Evolutionary conservation across 2,113 vertebrate species (phyloP), one percentile per base, ranked within the genome.

Genomic region (Sinocyclocheilus maitianheensis): DNA sequence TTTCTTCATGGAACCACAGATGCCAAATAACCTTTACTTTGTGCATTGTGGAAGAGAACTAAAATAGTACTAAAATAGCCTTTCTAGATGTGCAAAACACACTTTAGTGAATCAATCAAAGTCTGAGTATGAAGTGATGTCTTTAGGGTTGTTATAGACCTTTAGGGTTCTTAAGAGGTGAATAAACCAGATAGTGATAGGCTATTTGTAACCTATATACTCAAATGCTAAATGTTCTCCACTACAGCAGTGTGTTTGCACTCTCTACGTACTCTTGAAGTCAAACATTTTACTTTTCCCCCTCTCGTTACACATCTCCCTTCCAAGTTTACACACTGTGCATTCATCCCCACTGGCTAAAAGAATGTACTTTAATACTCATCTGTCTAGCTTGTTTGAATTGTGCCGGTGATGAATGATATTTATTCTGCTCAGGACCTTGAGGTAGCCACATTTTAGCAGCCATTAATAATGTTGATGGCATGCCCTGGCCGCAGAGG

Each of bases 401-500:
- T 86, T 85, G 79, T 72, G 26, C 77, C 14, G 24, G 81, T 90
- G 89, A 90, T 90, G 84, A 90, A 90, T 90, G 83, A 86, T 90
- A 88, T 90, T 87, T 90, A 84, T 88, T 85, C 87, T 76, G 84
- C n/a, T 20, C 71, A 30, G 79, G 81, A 87, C 89, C 89, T 90
- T 90, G 89, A 88, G 89, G 89, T 90, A 90, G 81, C 87, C 86
- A 88, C 85, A 88, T 87, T 90, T 88, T 90, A 85, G 83, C 85
- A 85, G 85, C 46, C 83, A 90, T 90, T 90, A 88, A 87, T 90
- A 85, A 90, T 18, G 13, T 65, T 4, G 34, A 69, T 84, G 87
- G 62, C 79, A 81, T 80, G 83, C 18, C 67, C 69, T 13, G 84
- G 85, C 81, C 87, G 74, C 51, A 43, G 77, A 84, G 82, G 84